Percentiles rank a stretch among this genome's conserved stretches.
These are phyloP conservation scores for Podargus strigoides DNA, from an alignment of 2,797 vertebrate species.

Conservation along the genomic window DNA sequence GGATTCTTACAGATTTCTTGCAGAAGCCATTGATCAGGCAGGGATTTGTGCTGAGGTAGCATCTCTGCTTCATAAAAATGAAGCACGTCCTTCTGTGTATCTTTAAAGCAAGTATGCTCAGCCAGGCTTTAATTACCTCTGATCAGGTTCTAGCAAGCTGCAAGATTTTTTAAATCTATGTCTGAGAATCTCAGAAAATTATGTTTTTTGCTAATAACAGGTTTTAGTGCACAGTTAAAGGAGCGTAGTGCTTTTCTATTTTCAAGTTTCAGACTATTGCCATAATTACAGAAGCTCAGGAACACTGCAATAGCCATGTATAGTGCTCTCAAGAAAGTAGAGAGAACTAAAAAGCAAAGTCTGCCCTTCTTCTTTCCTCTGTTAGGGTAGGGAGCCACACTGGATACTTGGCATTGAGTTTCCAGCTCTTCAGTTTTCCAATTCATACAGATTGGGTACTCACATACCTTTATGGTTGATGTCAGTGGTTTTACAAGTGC, in stretches of 20 bases:
- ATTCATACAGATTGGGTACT: fast-evolving
- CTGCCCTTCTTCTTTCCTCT: neutral
- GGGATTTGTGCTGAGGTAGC: neutral
- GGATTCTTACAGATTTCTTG: neutral
- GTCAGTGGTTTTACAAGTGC: neutral
- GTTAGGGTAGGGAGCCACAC: neutral
- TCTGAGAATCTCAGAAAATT: neutral
- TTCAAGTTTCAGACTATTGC: neutral
- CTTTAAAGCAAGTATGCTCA: neutral
- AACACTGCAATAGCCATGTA: neutral
- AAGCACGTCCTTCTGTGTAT: neutral
- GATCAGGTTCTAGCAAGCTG: neutral
- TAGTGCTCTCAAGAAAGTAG: neutral
- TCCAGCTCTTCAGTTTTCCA: neutral
- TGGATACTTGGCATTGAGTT: neutral
- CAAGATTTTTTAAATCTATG: neutral
- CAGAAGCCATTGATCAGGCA: neutral
- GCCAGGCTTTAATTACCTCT: conserved; percentile 15
- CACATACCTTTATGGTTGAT: fast-evolving
- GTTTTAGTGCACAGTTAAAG: neutral
- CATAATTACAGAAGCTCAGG: neutral
- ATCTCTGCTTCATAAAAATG: neutral
- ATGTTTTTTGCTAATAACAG: neutral
- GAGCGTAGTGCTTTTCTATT: neutral
- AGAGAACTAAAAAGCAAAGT: neutral